Evolutionary conservation across 2,888 invertebrate species (phyloP), one percentile per base, ranked within the genome.

Genomic region (Branchipolynoe longqiensis): DNA sequence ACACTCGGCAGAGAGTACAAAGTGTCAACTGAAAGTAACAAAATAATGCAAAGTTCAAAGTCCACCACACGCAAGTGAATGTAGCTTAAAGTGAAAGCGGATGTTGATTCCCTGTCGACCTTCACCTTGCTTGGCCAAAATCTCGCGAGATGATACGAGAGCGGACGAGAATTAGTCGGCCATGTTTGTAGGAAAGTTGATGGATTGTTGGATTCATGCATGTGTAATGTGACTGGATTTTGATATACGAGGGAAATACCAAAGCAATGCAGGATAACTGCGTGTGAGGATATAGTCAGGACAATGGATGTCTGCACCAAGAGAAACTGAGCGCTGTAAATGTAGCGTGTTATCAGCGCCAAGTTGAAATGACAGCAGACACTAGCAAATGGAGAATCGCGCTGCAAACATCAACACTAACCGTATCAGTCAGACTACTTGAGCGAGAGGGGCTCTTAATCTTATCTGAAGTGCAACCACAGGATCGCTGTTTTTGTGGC

Each of bases 401-500:
- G 58, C 33, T 69, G 36, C 69, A 69, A 69, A 69, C 69, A 33
- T 69, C 69, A 69, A 69, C 69, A 69, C 62, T 62, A 31, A n/a
- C 25, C 62, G 1, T 18, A n/a, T n/a, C n/a, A n/a, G n/a, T n/a
- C n/a, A n/a, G n/a, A n/a, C n/a, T n/a, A n/a, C n/a, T n/a, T n/a
- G n/a, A n/a, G n/a, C n/a, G n/a, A n/a, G n/a, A n/a, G n/a, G n/a
- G n/a, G n/a, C n/a, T n/a, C n/a, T n/a, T n/a, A n/a, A n/a, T n/a
- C n/a, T n/a, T n/a, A n/a, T n/a, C n/a, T n/a, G n/a, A n/a, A n/a
- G n/a, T n/a, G n/a, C n/a, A n/a, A n/a, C n/a, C n/a, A n/a, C n/a
- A n/a, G n/a, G n/a, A n/a, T n/a, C n/a, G n/a, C n/a, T n/a, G n/a
- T n/a, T n/a, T n/a, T n/a, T n/a, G n/a, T n/a, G n/a, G n/a, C n/a